Percentiles rank a stretch among this genome's conserved stretches.
phyloP scores from a whole-genome alignment of 2,113 vertebrate species.

The Oxyruncus cristatus region DNA sequence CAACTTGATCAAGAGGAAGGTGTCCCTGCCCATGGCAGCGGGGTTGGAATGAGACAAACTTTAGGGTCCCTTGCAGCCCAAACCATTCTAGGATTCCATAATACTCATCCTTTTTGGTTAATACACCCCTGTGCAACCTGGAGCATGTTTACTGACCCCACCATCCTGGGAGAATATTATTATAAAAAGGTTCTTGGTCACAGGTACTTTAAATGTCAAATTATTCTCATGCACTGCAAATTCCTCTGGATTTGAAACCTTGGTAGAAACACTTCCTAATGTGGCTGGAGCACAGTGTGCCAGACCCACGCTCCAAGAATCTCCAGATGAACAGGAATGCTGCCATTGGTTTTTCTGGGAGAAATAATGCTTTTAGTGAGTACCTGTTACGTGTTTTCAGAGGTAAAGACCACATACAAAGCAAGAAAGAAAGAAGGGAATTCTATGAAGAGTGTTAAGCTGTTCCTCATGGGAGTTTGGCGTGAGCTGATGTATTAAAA shows the following conservation, averaged over 20 bases:
- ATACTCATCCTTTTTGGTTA: background rate
- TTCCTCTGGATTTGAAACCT: background rate
- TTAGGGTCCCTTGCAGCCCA: background rate
- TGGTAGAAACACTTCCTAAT: background rate
- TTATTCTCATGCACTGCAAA: background rate
- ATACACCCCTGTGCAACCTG: background rate
- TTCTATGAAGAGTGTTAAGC: background rate
- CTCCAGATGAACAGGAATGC: background rate
- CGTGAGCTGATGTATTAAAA: background rate
- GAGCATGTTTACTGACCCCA: rapidly evolving
- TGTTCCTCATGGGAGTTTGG: constrained; percentile 10
- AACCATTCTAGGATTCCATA: background rate
- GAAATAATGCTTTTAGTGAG: background rate
- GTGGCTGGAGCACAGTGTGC: rapidly evolving
- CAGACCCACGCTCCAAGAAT: background rate
- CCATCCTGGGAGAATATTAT: background rate
- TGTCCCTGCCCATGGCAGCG: no score
- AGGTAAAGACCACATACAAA: background rate
- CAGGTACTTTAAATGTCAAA: background rate
- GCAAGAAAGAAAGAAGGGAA: background rate
- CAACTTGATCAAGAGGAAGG: background rate
- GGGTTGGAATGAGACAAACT: background rate
- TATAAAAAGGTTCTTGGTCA: background rate
- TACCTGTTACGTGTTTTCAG: background rate
- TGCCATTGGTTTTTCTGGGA: background rate